These are phyloP conservation scores for Corapipo altera DNA, from an alignment of 2,113 vertebrate genomes.

Conservation along the genomic window DNA sequence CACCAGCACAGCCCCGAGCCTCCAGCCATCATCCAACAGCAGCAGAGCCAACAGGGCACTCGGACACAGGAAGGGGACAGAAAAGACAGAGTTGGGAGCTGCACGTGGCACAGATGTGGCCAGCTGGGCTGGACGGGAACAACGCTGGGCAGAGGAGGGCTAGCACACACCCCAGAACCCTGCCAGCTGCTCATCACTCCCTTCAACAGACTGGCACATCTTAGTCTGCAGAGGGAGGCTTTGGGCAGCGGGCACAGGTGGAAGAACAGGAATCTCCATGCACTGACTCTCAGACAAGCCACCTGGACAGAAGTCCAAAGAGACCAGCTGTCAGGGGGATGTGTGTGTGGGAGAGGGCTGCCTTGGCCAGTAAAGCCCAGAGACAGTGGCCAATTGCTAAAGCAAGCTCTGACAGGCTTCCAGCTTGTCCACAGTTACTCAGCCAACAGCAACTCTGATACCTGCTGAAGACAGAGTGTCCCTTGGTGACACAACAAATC, in stretches of 20 bases:
- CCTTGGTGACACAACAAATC: conserved; percentile 4
- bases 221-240: neutral
- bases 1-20: neutral
- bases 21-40: neutral
- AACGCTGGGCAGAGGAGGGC: neutral
- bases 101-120: accelerated
- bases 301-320: neutral
- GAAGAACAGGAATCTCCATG: neutral
- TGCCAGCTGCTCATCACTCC: neutral
- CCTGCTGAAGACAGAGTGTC: neutral
- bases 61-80: neutral
- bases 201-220: neutral
- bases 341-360: accelerated
- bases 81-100: neutral
- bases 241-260: neutral
- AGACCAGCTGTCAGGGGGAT: accelerated
- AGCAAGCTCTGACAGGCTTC: neutral
- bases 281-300: neutral
- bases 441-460: neutral
- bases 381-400: neutral
- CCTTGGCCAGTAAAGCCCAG: neutral
- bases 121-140: neutral
- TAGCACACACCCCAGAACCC: accelerated
- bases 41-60: neutral
- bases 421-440: neutral